These are phyloP conservation scores for Seriola aureovittata DNA, from an alignment of 2,113 vertebrate genomes.

Conservation along the genomic window DNA sequence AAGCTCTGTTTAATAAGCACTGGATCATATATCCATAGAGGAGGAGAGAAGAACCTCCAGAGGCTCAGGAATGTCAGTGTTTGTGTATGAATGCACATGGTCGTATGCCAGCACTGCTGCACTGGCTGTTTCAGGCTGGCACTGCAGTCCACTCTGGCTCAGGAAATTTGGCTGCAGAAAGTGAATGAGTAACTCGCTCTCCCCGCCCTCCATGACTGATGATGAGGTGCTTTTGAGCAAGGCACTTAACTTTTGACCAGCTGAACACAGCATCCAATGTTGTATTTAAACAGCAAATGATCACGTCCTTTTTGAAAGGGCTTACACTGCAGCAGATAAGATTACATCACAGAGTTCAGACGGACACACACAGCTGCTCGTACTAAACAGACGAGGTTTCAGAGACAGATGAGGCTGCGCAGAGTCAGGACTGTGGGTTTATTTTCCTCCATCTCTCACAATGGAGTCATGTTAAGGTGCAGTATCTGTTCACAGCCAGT, in stretches of 20 bases:
- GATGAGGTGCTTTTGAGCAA: conserved; percentile 56
- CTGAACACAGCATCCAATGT: background rate
- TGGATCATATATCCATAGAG: conserved; percentile 66
- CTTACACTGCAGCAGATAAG: background rate
- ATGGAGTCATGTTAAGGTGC: background rate
- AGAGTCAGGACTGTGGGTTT: too few species aligned
- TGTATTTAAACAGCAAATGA: background rate
- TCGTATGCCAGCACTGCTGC: conserved; percentile 42
- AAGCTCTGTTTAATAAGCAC: conserved; percentile 79
- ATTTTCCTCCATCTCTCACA: background rate
- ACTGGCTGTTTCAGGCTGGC: conserved; percentile 48
- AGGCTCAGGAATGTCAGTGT: conserved; percentile 70
- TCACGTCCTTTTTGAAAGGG: background rate
- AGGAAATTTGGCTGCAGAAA: conserved; percentile 41
- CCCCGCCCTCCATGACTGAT: conserved; percentile 24
- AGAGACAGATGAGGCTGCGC: too few species aligned
- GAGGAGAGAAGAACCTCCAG: conserved; percentile 65
- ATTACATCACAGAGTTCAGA: background rate
- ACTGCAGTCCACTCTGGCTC: conserved; percentile 31
- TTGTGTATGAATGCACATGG: conserved; percentile 50
- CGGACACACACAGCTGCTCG: background rate
- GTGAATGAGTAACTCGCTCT: conserved; percentile 31
- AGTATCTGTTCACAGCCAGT: background rate
- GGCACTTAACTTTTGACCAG: conserved; percentile 24
- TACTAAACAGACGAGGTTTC: background rate